phyloP scores from a whole-genome alignment of 2,888 invertebrate species.

The Teleogryllus oceanicus region DNA sequence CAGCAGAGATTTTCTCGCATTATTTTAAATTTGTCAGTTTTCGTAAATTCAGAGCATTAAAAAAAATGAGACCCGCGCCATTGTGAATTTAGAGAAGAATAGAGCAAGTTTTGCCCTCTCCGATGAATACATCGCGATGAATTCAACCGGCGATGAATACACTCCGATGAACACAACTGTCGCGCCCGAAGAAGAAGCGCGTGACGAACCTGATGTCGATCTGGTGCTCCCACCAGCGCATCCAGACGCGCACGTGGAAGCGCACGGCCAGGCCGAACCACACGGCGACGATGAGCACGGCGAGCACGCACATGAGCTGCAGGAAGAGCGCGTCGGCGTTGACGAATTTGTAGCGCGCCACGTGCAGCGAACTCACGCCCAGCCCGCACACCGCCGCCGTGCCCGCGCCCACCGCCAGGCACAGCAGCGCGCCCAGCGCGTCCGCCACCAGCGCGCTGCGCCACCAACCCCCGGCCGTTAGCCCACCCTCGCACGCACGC shows the following conservation, averaged over 20 bases:
- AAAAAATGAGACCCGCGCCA: no score
- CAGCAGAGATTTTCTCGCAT: no score
- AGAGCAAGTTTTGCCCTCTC: no score
- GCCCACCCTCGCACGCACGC: no score
- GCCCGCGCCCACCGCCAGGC: neutral
- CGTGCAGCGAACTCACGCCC: neutral
- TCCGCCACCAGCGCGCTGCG: neutral
- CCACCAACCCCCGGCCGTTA: neutral
- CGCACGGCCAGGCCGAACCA: neutral
- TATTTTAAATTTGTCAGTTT: no score
- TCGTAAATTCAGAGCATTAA: no score
- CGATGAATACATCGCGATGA: no score
- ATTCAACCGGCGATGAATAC: no score
- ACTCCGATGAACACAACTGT: no score
- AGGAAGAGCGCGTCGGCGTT: neutral
- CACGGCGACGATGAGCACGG: neutral
- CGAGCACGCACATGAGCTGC: neutral
- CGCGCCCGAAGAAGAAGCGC: no score
- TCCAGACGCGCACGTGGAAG: neutral
- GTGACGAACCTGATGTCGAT: neutral
- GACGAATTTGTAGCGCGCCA: neutral
- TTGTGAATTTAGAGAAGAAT: no score
- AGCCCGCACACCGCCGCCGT: neutral
- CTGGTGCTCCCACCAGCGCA: neutral
- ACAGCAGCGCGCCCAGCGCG: neutral